These are phyloP conservation scores for Gisinianus flammeolus DNA, from an alignment of 2,888 invertebrate genomes.

Conservation along the genomic window DNA sequence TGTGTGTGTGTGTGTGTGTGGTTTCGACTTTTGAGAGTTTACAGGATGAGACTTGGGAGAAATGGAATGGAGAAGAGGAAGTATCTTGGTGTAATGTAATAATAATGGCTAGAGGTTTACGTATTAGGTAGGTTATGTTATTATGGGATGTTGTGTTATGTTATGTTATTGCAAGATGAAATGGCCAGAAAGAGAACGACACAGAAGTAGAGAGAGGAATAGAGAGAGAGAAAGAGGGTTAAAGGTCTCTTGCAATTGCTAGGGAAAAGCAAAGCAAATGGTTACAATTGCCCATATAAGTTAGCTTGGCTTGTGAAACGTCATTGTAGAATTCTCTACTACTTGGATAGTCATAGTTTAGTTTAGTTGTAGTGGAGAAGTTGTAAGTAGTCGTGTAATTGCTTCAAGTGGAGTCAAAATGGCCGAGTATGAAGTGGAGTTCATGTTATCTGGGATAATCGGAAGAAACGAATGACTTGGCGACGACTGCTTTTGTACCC, in stretches of 20 bases:
- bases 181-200: slow-evolving; percentile 34
- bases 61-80: slow-evolving; percentile 35
- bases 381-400: slow-evolving; percentile 57
- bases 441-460: slow-evolving; percentile 56
- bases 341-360: slow-evolving; percentile 3
- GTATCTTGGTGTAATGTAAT: slow-evolving; percentile 44
- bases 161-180: slow-evolving; percentile 19
- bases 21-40: neutral
- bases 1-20: neutral
- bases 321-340: neutral
- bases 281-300: slow-evolving; percentile 30
- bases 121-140: slow-evolving; percentile 43
- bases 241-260: neutral
- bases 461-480: slow-evolving; percentile 36
- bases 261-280: slow-evolving; percentile 11
- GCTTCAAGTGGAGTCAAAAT: slow-evolving; percentile 58
- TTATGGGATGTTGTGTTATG: slow-evolving; percentile 45
- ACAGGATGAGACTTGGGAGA: neutral
- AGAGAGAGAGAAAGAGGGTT: too few species aligned
- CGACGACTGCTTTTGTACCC: neutral
- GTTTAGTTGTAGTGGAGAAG: slow-evolving; percentile 45
- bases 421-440: slow-evolving; percentile 44
- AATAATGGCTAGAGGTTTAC: slow-evolving; percentile 47
- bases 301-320: slow-evolving; percentile 7
- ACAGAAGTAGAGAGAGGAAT: slow-evolving; percentile 13